Conservation (phyloP, 2,113 vertebrate genomes). For the Ictalurus furcatus region DNA sequence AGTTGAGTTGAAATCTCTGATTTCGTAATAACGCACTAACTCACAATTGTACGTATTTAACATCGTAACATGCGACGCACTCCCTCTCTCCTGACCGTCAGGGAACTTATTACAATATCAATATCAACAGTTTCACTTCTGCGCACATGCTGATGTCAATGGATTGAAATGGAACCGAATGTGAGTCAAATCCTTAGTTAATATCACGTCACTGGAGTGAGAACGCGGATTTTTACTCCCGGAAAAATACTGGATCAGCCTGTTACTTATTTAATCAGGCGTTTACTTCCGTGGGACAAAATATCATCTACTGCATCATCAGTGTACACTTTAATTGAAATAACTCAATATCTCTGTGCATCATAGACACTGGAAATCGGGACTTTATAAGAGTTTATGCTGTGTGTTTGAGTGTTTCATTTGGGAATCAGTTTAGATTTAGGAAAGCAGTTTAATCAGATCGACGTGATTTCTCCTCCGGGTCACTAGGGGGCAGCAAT, state of each 20-base stretch:
- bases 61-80: neutral
- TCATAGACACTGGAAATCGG: neutral
- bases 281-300: neutral
- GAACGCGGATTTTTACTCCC: neutral
- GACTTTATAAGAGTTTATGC: neutral
- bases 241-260: neutral
- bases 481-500: slow-evolving; percentile 18
- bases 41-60: neutral
- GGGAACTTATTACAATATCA: neutral
- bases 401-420: slow-evolving; percentile 4
- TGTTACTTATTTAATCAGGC: neutral
- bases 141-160: neutral
- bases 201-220: neutral
- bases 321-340: neutral
- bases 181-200: neutral
- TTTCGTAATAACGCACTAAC: neutral
- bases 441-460: neutral
- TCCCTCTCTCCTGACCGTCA: neutral
- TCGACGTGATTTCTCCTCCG: neutral
- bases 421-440: neutral
- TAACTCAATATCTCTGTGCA: neutral
- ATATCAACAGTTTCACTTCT: neutral
- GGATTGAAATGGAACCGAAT: neutral
- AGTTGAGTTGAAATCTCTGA: neutral
- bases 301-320: neutral